Evolutionary conservation across 2,797 vertebrate genomes (phyloP).

Genomic region (Sebastolobus alascanus): DNA sequence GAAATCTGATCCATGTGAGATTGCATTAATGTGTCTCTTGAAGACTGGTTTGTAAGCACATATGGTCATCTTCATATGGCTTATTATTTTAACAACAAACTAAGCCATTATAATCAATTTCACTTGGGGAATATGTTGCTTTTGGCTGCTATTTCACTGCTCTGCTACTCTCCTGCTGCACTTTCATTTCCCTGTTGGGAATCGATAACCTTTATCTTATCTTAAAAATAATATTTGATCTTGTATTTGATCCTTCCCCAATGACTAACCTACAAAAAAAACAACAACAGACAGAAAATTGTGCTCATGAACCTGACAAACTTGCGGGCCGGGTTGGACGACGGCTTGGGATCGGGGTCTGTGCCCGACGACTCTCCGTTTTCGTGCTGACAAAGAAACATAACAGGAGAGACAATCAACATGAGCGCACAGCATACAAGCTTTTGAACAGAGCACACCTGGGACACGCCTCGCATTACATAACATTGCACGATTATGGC

Average conservation of each 20-base stretch:
- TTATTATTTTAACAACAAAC: neutral
- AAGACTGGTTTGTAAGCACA: neutral
- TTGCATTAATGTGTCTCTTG: neutral
- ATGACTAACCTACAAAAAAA: neutral
- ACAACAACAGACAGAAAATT: neutral
- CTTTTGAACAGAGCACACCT: constrained; percentile 27
- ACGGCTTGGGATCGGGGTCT: constrained; percentile 51
- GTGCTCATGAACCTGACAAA: constrained; percentile 82
- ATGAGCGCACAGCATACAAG: constrained; percentile 11
- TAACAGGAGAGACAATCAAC: constrained; percentile 29
- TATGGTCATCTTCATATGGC: neutral
- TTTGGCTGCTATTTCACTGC: neutral
- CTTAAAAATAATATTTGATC: constrained; percentile 1
- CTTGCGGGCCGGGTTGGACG: constrained; percentile 64
- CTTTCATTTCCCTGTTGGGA: constrained; percentile 1
- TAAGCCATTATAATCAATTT: neutral
- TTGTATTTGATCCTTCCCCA: constrained; percentile 1
- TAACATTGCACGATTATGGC: constrained; percentile 44
- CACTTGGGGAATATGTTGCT: too few relatives aligned
- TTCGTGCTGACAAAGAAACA: constrained; percentile 69
- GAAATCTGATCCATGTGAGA: neutral
- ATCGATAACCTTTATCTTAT: constrained; percentile 24
- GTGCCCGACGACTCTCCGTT: constrained; percentile 50
- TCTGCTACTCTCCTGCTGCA: neutral
- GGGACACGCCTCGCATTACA: constrained; percentile 63